Evolutionary conservation across 2,797 vertebrate species (phyloP), one percentile per base, ranked within the genome.

Genomic region (Parauchenoglanis ngamensis): DNA sequence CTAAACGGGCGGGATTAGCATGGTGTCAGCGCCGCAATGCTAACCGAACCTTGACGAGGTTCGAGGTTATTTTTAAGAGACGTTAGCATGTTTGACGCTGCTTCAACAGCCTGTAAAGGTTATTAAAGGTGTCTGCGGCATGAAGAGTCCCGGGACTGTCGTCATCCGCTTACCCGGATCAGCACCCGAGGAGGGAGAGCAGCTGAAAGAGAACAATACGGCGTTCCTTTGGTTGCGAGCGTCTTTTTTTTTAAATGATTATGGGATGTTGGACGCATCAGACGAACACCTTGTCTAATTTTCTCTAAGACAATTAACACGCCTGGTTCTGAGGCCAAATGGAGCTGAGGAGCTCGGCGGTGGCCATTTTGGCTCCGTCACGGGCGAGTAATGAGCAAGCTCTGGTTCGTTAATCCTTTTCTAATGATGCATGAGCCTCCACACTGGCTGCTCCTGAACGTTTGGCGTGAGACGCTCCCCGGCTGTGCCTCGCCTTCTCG

Each of bases 341-440:
- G 40, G n/a, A 70, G 81, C 63, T 63, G 28, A 7, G n/a, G 5
- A 81, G 72, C 68, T 28, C 65, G 23, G n/a, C 35, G 57, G 80
- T 12, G 13, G 25, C 65, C 19, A 1, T 86, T 63, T 87, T 75
- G 56, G 46, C 70, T n/a, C 57, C 0, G 57, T 46, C 80, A 13
- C 8, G 0, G 40, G 46, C 25, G 17, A 35, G 86, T 85, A 78
- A 89, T 56, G 46, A 86, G 72, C 46, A 28, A 63, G 61, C 56
- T 46, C 79, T 80, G 87, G 72, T 77, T 68, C 82, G 70, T 85
- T 80, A 85, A 87, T 79, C 86, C 83, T 61, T 85, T 85, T 88
- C 83, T 87, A 88, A 87, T 81, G 73, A 88, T 35, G 85, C 52
- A 23, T 82, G 57, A 80, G 86, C 54, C 25, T 68, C 49, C 67